Conservation (phyloP, 2,113 vertebrate genomes). For the Takifugu flavidus region DNA sequence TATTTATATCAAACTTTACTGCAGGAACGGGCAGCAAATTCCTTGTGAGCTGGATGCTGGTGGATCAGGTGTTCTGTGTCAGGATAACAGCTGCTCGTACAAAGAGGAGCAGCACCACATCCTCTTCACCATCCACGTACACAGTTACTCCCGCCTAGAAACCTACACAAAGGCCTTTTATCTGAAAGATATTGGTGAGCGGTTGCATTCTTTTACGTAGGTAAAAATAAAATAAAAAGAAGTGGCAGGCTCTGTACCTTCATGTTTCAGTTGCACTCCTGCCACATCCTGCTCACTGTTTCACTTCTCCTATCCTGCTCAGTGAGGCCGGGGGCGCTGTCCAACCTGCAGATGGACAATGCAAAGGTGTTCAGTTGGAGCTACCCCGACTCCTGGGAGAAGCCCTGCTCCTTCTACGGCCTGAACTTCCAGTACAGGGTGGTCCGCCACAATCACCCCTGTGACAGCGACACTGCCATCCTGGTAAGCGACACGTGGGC, state of each 20-base stretch:
- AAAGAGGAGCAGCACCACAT: slow-evolving; percentile 66
- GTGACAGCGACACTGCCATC: slow-evolving; percentile 18
- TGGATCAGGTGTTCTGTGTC: slow-evolving; percentile 53
- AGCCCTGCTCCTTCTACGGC: slow-evolving; percentile 58
- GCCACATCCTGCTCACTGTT: neutral
- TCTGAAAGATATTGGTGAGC: slow-evolving; percentile 71
- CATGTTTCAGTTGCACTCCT: neutral
- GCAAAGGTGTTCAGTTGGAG: slow-evolving; percentile 56
- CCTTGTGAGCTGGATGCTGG: slow-evolving; percentile 58
- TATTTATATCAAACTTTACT: neutral
- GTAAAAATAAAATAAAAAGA: neutral
- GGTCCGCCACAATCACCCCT: slow-evolving; percentile 28
- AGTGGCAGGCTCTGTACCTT: too few relatives aligned
- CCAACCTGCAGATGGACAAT: slow-evolving; percentile 10
- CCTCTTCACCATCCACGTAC: slow-evolving; percentile 55
- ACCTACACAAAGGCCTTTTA: slow-evolving; percentile 62
- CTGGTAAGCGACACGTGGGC: slow-evolving; percentile 2
- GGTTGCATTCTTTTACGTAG: neutral
- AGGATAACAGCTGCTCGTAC: slow-evolving; percentile 47
- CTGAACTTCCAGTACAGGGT: slow-evolving; percentile 70
- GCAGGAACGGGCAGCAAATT: slow-evolving; percentile 42
- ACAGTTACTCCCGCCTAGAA: slow-evolving; percentile 57
- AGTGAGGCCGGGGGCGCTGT: slow-evolving; percentile 65
- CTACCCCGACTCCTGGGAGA: slow-evolving; percentile 66
- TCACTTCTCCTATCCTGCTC: neutral